These are phyloP conservation scores for Pseudeuparius sepicola DNA, from an alignment of 2,888 invertebrate genomes.

Conservation along the genomic window DNA sequence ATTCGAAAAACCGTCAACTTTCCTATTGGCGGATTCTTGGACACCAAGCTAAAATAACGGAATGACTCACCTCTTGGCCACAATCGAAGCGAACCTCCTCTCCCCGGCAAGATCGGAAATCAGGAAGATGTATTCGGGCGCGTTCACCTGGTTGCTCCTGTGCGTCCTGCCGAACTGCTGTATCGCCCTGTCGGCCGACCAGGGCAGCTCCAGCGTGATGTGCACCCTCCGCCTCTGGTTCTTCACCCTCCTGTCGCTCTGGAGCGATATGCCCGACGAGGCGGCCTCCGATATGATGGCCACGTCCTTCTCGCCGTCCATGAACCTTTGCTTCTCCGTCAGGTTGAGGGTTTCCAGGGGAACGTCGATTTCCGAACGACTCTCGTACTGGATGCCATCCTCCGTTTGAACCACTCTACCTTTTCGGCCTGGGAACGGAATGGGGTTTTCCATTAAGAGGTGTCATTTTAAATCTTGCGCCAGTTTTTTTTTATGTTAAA, in stretches of 20 bases:
- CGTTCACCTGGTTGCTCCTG: slow-evolving; percentile 72
- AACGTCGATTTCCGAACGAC: slow-evolving; percentile 88
- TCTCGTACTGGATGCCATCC: slow-evolving; percentile 91
- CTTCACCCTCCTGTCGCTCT: slow-evolving; percentile 81
- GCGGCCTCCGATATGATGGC: slow-evolving; percentile 99
- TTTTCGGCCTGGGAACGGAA: slow-evolving; percentile 21
- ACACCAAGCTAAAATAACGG: too few species aligned
- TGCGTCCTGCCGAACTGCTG: slow-evolving; percentile 84
- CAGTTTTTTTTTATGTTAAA: slow-evolving; percentile 2
- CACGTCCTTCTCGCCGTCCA: slow-evolving; percentile 97
- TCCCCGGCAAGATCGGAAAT: slow-evolving; percentile 99
- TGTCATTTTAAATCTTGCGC: slow-evolving; percentile 1
- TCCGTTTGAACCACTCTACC: slow-evolving; percentile 80
- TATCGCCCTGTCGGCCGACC: slow-evolving; percentile 98
- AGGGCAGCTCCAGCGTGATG: slow-evolving; percentile 95
- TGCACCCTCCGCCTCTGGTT: slow-evolving; percentile 94
- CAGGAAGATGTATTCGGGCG: slow-evolving; percentile 97
- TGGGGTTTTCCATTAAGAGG: slow-evolving; percentile 1
- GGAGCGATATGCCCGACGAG: slow-evolving; percentile 61
- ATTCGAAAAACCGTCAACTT: too few species aligned
- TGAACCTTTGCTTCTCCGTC: slow-evolving; percentile 78
- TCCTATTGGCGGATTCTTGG: too few species aligned
- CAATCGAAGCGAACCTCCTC: slow-evolving; percentile 47
- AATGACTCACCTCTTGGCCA: slow-evolving; percentile 29
- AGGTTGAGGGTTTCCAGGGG: slow-evolving; percentile 95